Conservation (phyloP, 1,140 invertebrate species). For the Euura saliciscinereae region DNA sequence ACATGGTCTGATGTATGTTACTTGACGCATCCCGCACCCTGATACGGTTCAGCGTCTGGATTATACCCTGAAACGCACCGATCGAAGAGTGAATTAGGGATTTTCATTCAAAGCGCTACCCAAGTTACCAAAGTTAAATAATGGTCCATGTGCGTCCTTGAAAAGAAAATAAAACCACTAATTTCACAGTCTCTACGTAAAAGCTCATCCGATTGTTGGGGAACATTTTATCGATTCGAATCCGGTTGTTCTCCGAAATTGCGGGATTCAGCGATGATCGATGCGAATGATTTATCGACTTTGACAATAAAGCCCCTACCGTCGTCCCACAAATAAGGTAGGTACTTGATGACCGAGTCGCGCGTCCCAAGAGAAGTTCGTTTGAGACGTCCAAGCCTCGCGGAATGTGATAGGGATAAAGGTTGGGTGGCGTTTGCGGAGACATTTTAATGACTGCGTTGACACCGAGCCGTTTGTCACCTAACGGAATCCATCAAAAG, state of each 20-base stretch:
- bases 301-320: too few species aligned
- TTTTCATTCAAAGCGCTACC: too few species aligned
- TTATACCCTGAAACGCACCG: too few species aligned
- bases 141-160: too few species aligned
- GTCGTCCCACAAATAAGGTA: neutral
- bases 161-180: too few species aligned
- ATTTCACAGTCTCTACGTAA: too few species aligned
- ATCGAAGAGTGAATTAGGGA: too few species aligned
- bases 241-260: too few species aligned
- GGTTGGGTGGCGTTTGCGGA: neutral
- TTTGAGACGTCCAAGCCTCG: neutral
- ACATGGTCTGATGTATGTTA: neutral
- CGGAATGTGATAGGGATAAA: neutral
- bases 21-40: slow-evolving; percentile 2
- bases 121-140: too few species aligned
- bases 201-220: too few species aligned
- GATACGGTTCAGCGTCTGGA: neutral
- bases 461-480: neutral
- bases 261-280: neutral
- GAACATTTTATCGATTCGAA: too few species aligned
- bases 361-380: neutral
- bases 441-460: slow-evolving; percentile 1
- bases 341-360: neutral
- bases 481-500: neutral
- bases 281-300: neutral